These are phyloP conservation scores for Tragopan temminckii DNA, from an alignment of 2,797 vertebrate species.

Conservation along the genomic window DNA sequence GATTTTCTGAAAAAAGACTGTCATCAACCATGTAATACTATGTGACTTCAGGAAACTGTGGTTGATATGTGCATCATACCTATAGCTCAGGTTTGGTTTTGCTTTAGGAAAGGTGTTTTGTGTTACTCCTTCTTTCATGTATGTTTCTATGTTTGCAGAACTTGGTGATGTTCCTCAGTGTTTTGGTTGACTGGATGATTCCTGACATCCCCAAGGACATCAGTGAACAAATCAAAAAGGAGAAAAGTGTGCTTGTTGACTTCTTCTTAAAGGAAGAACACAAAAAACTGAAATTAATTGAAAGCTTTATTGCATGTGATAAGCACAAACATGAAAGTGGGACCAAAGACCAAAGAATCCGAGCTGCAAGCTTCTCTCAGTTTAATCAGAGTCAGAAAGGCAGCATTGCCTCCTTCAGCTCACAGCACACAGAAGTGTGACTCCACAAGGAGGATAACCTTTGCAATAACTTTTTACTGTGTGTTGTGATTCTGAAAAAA, in stretches of 20 bases:
- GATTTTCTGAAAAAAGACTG: background rate
- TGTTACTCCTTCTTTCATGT: background rate
- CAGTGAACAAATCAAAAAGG: slow-evolving; percentile 93
- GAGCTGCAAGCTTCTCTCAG: slow-evolving; percentile 89
- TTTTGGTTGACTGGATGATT: slow-evolving; percentile 96
- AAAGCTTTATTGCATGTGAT: slow-evolving; percentile 86
- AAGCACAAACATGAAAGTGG: background rate
- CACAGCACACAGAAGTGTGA: slow-evolving; percentile 94
- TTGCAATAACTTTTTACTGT: background rate
- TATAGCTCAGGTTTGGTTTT: background rate
- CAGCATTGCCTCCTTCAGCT: slow-evolving; percentile 80
- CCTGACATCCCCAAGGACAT: slow-evolving; percentile 96
- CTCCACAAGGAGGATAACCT: background rate
- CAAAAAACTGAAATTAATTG: slow-evolving; percentile 92
- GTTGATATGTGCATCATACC: background rate
- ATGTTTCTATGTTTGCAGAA: slow-evolving; percentile 84
- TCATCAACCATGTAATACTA: background rate
- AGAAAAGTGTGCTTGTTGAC: slow-evolving; percentile 92
- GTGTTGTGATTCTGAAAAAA: background rate
- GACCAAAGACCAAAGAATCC: slow-evolving; percentile 63
- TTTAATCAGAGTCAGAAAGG: slow-evolving; percentile 78
- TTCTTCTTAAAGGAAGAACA: slow-evolving; percentile 95
- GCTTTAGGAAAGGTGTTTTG: background rate
- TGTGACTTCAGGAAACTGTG: background rate
- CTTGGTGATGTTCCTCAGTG: slow-evolving; percentile 95